Evolutionary conservation across 2,113 vertebrate species (phyloP), one percentile per base, ranked within the genome.

Genomic region (Arothron firmamentum): DNA sequence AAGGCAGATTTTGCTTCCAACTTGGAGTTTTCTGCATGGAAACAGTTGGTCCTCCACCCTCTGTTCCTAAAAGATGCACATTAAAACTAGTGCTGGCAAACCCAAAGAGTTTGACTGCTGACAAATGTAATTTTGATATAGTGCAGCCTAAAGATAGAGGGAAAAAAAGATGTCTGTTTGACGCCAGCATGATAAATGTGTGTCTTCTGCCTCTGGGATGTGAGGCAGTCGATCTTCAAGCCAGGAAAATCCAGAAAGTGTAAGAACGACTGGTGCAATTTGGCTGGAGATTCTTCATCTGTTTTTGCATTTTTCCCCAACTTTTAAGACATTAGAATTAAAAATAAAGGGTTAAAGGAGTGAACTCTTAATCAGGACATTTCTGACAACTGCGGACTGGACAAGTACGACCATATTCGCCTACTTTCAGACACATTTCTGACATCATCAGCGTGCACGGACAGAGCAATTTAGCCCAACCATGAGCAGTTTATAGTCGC

Each of bases 401-500:
- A 43, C 60, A 21, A 49, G 19, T 69, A 72, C 50, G 52, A 43
- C 9, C 7, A 38, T 28, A 67, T 73, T 66, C 51, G 23, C 10
- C n/a, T 11, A 67, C 56, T 15, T 5, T 1, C 25, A 75, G 53
- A 70, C 52, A 74, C 45, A 2, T 17, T 16, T 17, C 45, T 60
- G 56, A 65, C 49, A 64, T 59, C 46, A 38, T 68, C 41, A 69
- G 49, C 31, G 52, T 62, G 58, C 67, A 51, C 58, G 71, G 64
- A 75, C 52, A 54, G 56, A 75, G 62, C 53, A 66, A 87, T 87
- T 87, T 86, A 79, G 80, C 66, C 69, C 51, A 58, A 59, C 65
- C 57, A 65, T 80, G 52, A 81, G 85, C 61, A 80, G 84, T 89
- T 88, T 85, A 89, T 86, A 82, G 82, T 77, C 42, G 46, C 59